These are phyloP conservation scores for Temnothorax rugatulus DNA, from an alignment of 2,888 invertebrate genomes.

Conservation along the genomic window DNA sequence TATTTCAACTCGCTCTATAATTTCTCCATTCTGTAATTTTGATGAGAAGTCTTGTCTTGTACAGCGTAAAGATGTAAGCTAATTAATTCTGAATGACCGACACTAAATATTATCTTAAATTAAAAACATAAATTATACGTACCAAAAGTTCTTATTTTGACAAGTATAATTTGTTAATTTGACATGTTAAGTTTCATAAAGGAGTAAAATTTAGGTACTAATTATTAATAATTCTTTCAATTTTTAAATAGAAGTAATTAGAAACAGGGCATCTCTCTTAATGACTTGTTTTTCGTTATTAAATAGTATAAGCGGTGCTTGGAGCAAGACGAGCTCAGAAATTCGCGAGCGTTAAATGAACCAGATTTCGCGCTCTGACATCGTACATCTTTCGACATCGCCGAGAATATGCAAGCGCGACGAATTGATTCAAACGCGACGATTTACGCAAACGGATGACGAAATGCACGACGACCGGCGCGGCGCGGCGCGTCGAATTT, in stretches of 20 bases:
- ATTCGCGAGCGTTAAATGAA: not conserved
- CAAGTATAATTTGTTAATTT: not conserved
- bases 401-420: conserved; percentile 23
- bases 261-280: not conserved
- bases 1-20: not conserved
- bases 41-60: not conserved
- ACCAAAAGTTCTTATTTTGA: not conserved
- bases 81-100: not conserved
- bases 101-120: not conserved
- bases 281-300: conserved; percentile 10
- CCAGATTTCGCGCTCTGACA: conserved; percentile 11
- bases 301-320: not conserved
- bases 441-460: conserved; percentile 39
- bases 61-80: not conserved
- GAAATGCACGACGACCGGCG: conserved; percentile 9
- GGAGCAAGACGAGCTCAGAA: not conserved
- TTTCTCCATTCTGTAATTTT: not conserved
- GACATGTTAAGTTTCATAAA: not conserved
- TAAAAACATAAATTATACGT: no score
- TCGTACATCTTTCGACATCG: conserved; percentile 2
- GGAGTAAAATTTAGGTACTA: not conserved
- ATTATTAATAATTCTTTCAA: not conserved
- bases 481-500: conserved; percentile 32
- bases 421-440: conserved; percentile 47
- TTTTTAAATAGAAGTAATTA: not conserved